These are phyloP conservation scores for Drosophila subquinaria DNA, from an alignment of 2,888 invertebrate genomes.

Conservation along the genomic window DNA sequence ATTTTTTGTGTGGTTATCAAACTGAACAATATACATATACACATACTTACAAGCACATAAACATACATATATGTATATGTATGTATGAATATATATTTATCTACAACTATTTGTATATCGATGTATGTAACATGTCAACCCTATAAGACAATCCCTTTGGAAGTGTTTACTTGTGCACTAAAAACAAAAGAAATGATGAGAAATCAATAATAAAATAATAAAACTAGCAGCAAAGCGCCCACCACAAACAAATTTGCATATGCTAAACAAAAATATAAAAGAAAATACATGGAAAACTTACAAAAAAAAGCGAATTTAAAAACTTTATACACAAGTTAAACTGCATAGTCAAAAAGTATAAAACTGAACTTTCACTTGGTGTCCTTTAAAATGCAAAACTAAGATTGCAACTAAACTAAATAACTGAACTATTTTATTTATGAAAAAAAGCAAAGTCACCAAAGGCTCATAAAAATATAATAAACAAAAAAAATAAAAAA, in stretches of 20 bases:
- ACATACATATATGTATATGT: constrained; percentile 19
- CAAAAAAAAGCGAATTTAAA: constrained; percentile 69
- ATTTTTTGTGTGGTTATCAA: constrained; percentile 57
- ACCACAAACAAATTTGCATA: constrained; percentile 45
- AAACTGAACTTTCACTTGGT: constrained; percentile 68
- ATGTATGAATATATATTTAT: constrained; percentile 38
- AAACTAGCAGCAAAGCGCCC: constrained; percentile 54
- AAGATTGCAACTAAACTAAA: constrained; percentile 53
- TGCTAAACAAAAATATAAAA: constrained; percentile 26
- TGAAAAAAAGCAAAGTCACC: constrained; percentile 34
- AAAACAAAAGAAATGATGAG: constrained; percentile 43
- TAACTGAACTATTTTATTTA: constrained; percentile 70
- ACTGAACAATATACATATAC: constrained; percentile 29
- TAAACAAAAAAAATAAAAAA: constrained; percentile 20
- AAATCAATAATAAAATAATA: background rate
- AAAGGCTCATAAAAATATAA: constrained; percentile 35
- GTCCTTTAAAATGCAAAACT: constrained; percentile 69
- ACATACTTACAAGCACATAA: constrained; percentile 21
- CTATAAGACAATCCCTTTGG: constrained; percentile 80
- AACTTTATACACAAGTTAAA: constrained; percentile 60
- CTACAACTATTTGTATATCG: constrained; percentile 73
- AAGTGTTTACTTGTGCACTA: constrained; percentile 64
- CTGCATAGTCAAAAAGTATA: constrained; percentile 75
- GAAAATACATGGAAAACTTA: constrained; percentile 24
- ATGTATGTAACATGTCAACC: constrained; percentile 70